A percentile compares a stretch with the other conserved stretches of the same genome.
phyloP scores from a whole-genome alignment of 2,113 vertebrate species.

The Aramus guarauna region DNA sequence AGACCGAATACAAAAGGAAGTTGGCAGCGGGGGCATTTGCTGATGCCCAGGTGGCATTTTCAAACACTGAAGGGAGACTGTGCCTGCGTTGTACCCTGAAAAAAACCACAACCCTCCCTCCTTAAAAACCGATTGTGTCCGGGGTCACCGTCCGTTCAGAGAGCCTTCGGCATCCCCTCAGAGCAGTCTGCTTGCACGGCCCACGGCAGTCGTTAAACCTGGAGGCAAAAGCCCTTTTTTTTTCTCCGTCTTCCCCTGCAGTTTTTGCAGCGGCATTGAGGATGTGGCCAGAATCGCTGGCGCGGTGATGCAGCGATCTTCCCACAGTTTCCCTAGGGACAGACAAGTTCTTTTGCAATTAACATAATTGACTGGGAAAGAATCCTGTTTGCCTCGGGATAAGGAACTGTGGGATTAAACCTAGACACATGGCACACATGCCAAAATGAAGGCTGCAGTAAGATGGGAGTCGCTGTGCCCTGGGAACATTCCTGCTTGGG shows the following conservation, averaged over 20 bases:
- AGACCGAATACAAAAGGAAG: background rate
- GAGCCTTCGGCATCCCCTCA: background rate
- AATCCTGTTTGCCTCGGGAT: slow-evolving; percentile 2
- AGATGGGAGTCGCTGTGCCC: background rate
- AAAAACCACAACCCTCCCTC: rapidly evolving
- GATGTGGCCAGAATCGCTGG: background rate
- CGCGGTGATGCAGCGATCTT: background rate
- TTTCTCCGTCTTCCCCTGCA: background rate
- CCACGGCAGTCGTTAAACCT: background rate
- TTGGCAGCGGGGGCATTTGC: background rate
- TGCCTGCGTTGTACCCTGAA: background rate
- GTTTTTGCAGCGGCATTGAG: background rate
- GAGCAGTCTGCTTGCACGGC: background rate
- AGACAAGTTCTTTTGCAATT: slow-evolving; percentile 14
- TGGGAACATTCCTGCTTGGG: background rate
- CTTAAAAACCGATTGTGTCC: background rate
- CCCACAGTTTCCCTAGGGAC: slow-evolving; percentile 34
- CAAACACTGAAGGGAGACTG: background rate
- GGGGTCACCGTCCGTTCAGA: rapidly evolving
- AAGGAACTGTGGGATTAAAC: slow-evolving; percentile 40
- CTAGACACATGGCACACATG: background rate
- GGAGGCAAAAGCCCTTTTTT: background rate
- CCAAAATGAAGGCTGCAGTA: background rate
- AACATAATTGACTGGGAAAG: slow-evolving; percentile 46
- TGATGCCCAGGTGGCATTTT: background rate